A percentile compares a stretch with the other conserved stretches of the same genome.
phyloP scores from a whole-genome alignment of 1,140 invertebrate genomes.

The Pinna nobilis region DNA sequence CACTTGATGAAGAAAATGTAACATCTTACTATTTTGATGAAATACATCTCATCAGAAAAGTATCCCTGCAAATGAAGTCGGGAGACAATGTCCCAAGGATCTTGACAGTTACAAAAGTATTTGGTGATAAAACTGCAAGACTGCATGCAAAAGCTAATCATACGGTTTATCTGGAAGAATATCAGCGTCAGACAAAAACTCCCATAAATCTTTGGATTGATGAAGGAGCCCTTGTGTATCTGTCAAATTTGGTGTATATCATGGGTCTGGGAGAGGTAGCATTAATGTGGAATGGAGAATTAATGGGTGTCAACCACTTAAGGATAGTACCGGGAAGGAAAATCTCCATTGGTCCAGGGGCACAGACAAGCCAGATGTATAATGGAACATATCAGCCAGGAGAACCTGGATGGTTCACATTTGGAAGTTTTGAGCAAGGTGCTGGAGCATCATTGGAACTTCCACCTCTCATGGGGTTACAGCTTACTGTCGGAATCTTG shows the following conservation, averaged over 20 bases:
- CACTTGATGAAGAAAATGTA: constrained; percentile 46
- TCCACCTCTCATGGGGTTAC: constrained; percentile 59
- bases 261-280: constrained; percentile 61
- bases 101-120: constrained; percentile 49
- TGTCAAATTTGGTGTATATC: constrained; percentile 61
- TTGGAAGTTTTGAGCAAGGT: constrained; percentile 61
- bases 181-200: constrained; percentile 50
- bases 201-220: constrained; percentile 63
- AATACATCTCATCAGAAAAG: constrained; percentile 54
- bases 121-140: constrained; percentile 60
- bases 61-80: constrained; percentile 54
- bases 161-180: constrained; percentile 52
- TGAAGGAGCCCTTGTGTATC: constrained; percentile 46
- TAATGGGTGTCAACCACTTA: constrained; percentile 59
- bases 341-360: constrained; percentile 53
- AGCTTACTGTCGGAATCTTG: constrained; percentile 61
- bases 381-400: constrained; percentile 43
- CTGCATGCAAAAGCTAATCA: constrained; percentile 52
- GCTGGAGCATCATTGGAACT: constrained; percentile 54
- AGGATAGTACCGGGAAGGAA: constrained; percentile 60
- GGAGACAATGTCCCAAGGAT: constrained; percentile 33
- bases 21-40: constrained; percentile 59
- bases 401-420: constrained; percentile 55
- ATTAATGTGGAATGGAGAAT: constrained; percentile 64
- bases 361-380: constrained; percentile 53